phyloP scores from a whole-genome alignment of 2,797 vertebrate species.

The Sphenodon punctatus region DNA sequence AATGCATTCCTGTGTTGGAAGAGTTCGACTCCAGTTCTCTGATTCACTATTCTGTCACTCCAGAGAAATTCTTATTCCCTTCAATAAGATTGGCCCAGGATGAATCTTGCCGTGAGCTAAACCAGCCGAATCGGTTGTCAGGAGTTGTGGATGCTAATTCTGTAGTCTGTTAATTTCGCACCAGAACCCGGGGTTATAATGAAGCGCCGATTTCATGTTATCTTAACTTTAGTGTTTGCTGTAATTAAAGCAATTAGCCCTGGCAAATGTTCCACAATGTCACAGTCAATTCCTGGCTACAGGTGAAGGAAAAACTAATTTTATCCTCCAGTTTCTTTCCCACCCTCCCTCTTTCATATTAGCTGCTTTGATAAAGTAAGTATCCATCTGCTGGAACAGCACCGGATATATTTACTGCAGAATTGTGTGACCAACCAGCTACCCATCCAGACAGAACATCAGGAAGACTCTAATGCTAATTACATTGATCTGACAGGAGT shows the following conservation, averaged over 20 bases:
- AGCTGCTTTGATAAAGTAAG: background rate
- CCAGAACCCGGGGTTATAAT: background rate
- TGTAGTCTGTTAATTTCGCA: too few relatives aligned
- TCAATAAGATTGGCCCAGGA: too few relatives aligned
- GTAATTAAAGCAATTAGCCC: rapidly evolving
- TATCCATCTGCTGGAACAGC: background rate
- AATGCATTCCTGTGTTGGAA: too few relatives aligned
- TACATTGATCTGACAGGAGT: background rate
- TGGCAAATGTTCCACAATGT: background rate
- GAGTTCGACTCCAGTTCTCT: too few relatives aligned
- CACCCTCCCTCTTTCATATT: background rate
- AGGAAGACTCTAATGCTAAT: background rate
- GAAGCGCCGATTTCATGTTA: background rate
- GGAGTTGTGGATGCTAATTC: too few relatives aligned
- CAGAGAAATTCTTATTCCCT: too few relatives aligned
- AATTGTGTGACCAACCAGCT: too few relatives aligned
- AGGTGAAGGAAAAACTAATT: background rate
- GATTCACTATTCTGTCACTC: too few relatives aligned
- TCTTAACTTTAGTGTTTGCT: background rate
- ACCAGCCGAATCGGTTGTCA: too few relatives aligned
- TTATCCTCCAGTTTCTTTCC: background rate
- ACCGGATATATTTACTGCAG: too few relatives aligned
- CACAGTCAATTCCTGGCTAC: background rate
- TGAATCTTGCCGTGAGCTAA: too few relatives aligned
- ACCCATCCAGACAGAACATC: too few relatives aligned